Percentiles rank a stretch among this genome's conserved stretches.
Evolutionary conservation across 2,797 vertebrate genomes (phyloP).

Genomic region (Tadarida brasiliensis): DNA sequence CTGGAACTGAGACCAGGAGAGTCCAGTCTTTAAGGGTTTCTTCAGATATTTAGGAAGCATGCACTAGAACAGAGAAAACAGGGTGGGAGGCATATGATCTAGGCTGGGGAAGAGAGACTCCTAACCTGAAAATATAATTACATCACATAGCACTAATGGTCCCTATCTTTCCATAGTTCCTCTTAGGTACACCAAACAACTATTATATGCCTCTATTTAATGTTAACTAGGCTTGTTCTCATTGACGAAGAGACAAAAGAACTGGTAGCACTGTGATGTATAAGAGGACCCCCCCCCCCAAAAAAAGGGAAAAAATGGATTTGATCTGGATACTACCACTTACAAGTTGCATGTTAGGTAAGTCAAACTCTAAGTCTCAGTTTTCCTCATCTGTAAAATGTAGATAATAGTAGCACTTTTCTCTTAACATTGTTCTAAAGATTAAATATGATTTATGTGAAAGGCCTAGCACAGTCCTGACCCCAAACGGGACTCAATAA

Average conservation of each 20-base stretch:
- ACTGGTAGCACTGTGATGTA: neutral
- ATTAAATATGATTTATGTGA: conserved; percentile 29
- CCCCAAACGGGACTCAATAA: conserved; percentile 4
- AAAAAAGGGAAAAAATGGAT: neutral
- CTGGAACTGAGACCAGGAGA: neutral
- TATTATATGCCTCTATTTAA: neutral
- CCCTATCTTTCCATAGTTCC: neutral
- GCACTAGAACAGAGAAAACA: neutral
- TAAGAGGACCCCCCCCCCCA: neutral
- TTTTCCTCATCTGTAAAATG: conserved; percentile 40
- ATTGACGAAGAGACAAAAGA: neutral
- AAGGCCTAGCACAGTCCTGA: neutral
- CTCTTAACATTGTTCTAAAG: neutral
- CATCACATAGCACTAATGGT: neutral
- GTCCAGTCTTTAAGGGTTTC: neutral
- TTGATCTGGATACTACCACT: neutral
- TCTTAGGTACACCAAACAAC: neutral
- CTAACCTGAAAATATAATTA: neutral
- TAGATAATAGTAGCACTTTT: neutral
- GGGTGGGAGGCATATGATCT: neutral
- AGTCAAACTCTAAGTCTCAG: conserved; percentile 22
- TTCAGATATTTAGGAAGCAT: neutral
- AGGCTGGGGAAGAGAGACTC: neutral
- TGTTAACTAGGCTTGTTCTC: conserved; percentile 23
- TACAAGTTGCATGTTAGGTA: conserved; percentile 21